Percentiles rank a stretch among this genome's conserved stretches.
Conservation (phyloP, 2,888 invertebrate genomes). For the Carpatolechia fugitivella region DNA sequence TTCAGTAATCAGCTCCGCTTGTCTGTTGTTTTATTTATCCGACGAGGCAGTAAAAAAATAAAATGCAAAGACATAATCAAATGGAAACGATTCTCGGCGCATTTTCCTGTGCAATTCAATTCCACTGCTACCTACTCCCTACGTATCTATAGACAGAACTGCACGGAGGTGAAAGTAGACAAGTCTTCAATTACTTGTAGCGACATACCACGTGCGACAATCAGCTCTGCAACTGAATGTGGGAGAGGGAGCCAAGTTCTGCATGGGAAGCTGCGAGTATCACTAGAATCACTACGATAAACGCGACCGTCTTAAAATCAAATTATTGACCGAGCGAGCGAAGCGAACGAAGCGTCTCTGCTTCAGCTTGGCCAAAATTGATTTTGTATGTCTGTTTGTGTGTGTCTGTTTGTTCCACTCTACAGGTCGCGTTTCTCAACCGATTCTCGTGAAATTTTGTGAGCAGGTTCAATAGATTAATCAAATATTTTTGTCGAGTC, state of each 20-base stretch:
- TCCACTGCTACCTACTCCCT: constrained; percentile 18
- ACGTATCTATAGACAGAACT: neutral
- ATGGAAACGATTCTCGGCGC: constrained; percentile 30
- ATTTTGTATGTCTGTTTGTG: too few species aligned
- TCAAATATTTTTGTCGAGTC: too few species aligned
- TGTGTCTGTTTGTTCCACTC: too few species aligned
- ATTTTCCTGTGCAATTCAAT: constrained; percentile 34
- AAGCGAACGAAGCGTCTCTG: too few species aligned
- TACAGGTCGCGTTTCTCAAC: too few species aligned
- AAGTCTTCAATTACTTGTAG: neutral
- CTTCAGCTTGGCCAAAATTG: too few species aligned
- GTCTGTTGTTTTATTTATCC: neutral
- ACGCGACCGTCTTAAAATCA: too few species aligned
- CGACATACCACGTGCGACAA: constrained; percentile 35
- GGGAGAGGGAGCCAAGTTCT: neutral
- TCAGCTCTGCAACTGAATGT: constrained; percentile 22
- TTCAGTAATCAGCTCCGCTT: neutral
- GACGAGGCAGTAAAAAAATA: neutral
- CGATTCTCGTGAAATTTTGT: too few species aligned
- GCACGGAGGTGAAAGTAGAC: neutral
- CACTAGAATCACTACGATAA: too few species aligned
- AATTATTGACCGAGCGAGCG: too few species aligned
- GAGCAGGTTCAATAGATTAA: too few species aligned
- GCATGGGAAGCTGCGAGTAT: constrained; percentile 11
- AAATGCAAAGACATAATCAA: constrained; percentile 16